Evolutionary conservation across 2,113 vertebrate species (phyloP), one percentile per base, ranked within the genome.

Genomic region (Mustela lutreola): DNA sequence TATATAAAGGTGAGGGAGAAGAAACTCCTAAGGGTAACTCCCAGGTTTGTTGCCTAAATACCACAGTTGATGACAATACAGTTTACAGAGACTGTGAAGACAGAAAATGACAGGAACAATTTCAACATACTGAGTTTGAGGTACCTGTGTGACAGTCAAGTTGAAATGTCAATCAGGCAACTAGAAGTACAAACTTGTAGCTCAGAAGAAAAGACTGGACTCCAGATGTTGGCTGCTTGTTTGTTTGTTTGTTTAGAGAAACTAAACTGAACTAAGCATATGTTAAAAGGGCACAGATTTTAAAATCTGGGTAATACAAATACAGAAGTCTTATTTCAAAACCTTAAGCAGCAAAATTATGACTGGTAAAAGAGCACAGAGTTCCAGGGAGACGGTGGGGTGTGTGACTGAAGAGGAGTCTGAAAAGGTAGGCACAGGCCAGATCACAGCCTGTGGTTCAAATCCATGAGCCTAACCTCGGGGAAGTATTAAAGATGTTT

Each of bases 261-360:
- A 67, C 36, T 81, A 95, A 50, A 93, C 16, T 92, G 58, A 97
- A 84, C 33, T 12, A 16, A 85, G 33, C 31, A 75, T 22, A 63
- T 63, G 15, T 75, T 89, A 42, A 90, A 81, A 97, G 45, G 53
- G 12, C 19, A 88, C 6, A 24, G 39, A 91, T n/a, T 93, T 86
- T 86, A 67, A 96, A 67, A 67, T 91, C 24, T 96, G 76, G 48
- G 56, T 73, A 45, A 65, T 24, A 87, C 5, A 60, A 82, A 76
- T 83, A 82, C 33, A 70, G 78, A 62, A 80, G 62, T 79, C 39
- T 83, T 70, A 89, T 73, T 89, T 91, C 12, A 84, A 88, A 89
- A 63, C n/a, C 50, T 16, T 79, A 84, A 67, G 15, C 76, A 95
- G 67, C 48, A 92, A 63, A 95, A 62, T 56, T 93, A 80, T 73